A percentile compares a stretch with the other conserved stretches of the same genome.
phyloP scores from a whole-genome alignment of 2,113 vertebrate genomes.

The Rhabdornis inornatus region DNA sequence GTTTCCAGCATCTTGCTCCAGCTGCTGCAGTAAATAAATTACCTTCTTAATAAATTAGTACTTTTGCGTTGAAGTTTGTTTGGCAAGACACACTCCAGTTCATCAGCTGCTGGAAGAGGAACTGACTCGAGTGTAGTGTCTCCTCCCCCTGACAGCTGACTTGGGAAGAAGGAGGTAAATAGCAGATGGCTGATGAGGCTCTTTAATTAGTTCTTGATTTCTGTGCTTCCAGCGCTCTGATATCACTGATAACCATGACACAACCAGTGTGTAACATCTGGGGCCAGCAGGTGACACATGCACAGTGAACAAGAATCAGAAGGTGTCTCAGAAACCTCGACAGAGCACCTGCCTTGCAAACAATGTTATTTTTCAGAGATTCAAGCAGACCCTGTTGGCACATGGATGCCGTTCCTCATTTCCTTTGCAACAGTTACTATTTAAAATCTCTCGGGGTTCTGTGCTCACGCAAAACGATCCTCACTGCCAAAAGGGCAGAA shows the following conservation, averaged over 20 bases:
- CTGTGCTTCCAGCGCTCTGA: background rate
- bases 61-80: conserved; percentile 41
- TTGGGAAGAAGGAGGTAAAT: background rate
- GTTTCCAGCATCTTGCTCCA: conserved; percentile 24
- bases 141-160: background rate
- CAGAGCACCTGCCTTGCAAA: background rate
- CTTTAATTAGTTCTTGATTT: background rate
- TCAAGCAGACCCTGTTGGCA: background rate
- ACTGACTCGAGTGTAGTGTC: background rate
- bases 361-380: background rate
- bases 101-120: conserved; percentile 34
- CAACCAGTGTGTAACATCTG: background rate
- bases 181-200: conserved; percentile 25
- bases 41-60: conserved; percentile 63
- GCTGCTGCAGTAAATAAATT: conserved; percentile 69
- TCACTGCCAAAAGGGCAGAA: background rate
- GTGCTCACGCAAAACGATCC: background rate
- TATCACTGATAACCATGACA: background rate
- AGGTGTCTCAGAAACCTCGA: background rate
- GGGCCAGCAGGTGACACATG: background rate
- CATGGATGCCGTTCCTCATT: background rate
- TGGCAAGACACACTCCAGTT: conserved; percentile 50
- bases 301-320: background rate
- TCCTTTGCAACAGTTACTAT: background rate
- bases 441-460: background rate